These are phyloP conservation scores for Sarcophilus harrisii DNA, from an alignment of 2,797 vertebrate species.

Conservation along the genomic window DNA sequence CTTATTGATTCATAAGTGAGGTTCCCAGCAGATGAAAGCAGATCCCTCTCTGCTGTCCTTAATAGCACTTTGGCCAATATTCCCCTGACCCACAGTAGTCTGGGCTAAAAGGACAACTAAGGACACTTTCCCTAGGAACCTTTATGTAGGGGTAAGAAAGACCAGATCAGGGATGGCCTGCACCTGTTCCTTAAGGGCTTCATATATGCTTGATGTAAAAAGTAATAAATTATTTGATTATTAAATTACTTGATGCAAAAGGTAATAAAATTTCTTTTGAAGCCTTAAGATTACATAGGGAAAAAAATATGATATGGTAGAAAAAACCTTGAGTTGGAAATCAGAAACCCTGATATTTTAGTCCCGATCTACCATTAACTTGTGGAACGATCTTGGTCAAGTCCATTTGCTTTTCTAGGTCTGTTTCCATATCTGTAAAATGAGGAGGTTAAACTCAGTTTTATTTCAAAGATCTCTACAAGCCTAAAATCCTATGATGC, in stretches of 20 bases:
- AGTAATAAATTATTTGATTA: background rate
- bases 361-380: background rate
- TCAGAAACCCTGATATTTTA: background rate
- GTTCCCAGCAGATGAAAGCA: constrained; percentile 45
- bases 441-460: background rate
- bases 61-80: constrained; percentile 8
- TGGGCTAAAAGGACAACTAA: constrained; percentile 45
- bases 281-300: background rate
- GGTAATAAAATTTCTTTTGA: background rate
- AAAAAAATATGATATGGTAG: background rate
- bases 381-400: background rate
- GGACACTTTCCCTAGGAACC: constrained; percentile 27
- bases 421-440: background rate
- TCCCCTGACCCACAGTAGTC: background rate
- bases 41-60: constrained; percentile 9
- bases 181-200: background rate
- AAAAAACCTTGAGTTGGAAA: background rate
- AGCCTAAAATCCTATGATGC: background rate
- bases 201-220: too few relatives aligned
- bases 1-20: background rate
- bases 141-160: background rate
- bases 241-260: background rate
- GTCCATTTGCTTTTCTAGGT: background rate
- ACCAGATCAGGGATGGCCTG: background rate
- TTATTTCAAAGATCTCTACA: background rate